A percentile compares a stretch with the other conserved stretches of the same genome.
Conservation (phyloP, 37 sponge, comb jelly and placozoan species). For the Tethya wilhelma region DNA sequence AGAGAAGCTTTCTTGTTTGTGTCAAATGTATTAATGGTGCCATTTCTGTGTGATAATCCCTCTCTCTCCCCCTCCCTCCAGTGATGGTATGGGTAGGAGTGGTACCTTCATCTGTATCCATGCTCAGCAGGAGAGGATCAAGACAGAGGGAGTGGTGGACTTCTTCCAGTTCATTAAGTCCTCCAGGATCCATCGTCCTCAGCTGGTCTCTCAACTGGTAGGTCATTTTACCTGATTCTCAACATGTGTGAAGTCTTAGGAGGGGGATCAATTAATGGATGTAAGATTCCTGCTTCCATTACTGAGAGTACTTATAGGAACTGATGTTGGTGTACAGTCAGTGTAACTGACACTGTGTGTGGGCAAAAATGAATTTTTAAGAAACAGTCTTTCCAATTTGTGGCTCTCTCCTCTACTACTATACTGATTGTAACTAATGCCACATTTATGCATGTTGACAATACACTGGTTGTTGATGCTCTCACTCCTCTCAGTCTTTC, state of each 20-base stretch:
- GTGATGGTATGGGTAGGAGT: slow-evolving; percentile 76
- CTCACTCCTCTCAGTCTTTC: too few species aligned
- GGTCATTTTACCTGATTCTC: not conserved
- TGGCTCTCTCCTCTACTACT: too few species aligned
- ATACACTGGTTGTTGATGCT: too few species aligned
- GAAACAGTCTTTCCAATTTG: too few species aligned
- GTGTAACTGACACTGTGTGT: not conserved
- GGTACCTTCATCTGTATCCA: slow-evolving; percentile 60
- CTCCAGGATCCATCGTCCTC: slow-evolving; percentile 40
- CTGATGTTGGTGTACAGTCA: not conserved
- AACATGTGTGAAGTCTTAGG: not conserved
- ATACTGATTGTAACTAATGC: too few species aligned
- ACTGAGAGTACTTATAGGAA: not conserved
- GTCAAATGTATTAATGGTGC: not conserved
- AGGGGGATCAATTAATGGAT: not conserved
- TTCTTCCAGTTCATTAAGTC: slow-evolving; percentile 71
- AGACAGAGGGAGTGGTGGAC: slow-evolving; percentile 69
- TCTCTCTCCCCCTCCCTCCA: too few species aligned
- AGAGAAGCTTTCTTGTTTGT: not conserved
- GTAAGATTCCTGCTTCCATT: not conserved
- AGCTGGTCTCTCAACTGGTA: slow-evolving; percentile 61
- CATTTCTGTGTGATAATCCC: not conserved
- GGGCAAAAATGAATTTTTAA: not conserved
- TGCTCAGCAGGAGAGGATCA: slow-evolving; percentile 70
- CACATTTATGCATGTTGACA: too few species aligned